Evolutionary conservation across 2,797 vertebrate genomes (phyloP), one percentile per base, ranked within the genome.

Genomic region (Sebastes glaucus): DNA sequence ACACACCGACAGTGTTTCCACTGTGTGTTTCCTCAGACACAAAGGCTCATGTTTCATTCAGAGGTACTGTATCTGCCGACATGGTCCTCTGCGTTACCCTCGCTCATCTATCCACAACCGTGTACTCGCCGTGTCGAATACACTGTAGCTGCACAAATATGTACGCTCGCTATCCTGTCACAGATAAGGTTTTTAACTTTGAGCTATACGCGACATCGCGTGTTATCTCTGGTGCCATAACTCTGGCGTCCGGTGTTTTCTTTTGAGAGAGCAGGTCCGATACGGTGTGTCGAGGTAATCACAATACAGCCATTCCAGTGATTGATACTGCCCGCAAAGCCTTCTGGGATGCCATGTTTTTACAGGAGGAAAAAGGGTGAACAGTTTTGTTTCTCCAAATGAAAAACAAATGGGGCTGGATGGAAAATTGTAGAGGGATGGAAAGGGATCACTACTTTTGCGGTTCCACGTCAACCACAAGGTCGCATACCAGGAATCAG

Each of bases 261-360:
- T 80, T 91, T 88, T 78, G 25, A 33, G 35, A 76, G 78, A 75
- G 82, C 81, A 75, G 71, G 75, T 84, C 86, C 62, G 89, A 91
- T 82, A 87, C 16, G 22, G 63, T 64, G 74, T 69, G 81, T 86
- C 71, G 82, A 91, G 84, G 88, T 87, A 89, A 93, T 94, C 89
- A 93, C 84, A 89, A 92, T 83, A 81, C 84, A 83, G 63, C 79
- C 88, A 61, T 84, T 86, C 52, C 71, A 81, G 81, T 94, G 94
- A 95, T 93, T 93, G 90, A 95, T 95, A 93, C 82, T 93, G 93
- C 90, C 87, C 82, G 61, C 82, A 82, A 79, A 83, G 84, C 81
- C 92, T 94, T 92, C 83, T 92, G 89, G 89, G 93, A 94, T 87
- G 86, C 83, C 78, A 67, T 93, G 92, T 94, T 94, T 95, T 94